A percentile compares a stretch with the other conserved stretches of the same genome.
Evolutionary conservation across 2,797 vertebrate species (phyloP).

Genomic region (Clangula hyemalis): DNA sequence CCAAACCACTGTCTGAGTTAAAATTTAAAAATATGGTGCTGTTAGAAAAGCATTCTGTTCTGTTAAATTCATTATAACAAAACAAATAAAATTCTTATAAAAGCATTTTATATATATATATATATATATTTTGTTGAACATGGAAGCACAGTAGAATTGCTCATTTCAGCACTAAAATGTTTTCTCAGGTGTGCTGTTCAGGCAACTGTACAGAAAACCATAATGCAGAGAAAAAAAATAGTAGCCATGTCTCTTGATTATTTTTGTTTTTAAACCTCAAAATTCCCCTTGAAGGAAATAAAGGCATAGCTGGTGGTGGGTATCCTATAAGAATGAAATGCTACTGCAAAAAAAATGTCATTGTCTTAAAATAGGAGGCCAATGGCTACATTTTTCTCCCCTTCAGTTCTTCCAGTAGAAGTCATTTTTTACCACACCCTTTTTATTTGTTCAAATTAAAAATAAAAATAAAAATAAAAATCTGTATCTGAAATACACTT

Average conservation of each 20-base stretch:
- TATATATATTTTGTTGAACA: not conserved
- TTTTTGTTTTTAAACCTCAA: not conserved
- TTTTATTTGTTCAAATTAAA: not conserved
- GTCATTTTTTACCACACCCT: not conserved
- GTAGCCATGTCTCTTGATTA: not conserved
- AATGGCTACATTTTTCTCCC: not conserved
- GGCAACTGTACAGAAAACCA: not conserved
- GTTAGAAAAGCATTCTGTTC: not conserved
- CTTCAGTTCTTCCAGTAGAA: not conserved
- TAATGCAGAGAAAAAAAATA: fast-evolving
- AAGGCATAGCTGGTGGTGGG: not conserved
- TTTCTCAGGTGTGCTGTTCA: not conserved
- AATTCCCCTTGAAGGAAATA: not conserved
- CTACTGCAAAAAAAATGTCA: not conserved
- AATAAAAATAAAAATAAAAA: not conserved
- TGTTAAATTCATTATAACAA: not conserved
- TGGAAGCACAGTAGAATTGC: not conserved
- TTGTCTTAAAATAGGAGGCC: not conserved
- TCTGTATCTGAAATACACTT: not conserved
- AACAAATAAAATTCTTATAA: not conserved
- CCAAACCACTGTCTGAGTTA: not conserved
- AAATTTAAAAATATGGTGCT: not conserved
- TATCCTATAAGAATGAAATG: not conserved
- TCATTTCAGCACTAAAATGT: not conserved
- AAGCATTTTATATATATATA: not conserved